These are phyloP conservation scores for Varanus salvator DNA, from an alignment of 2,113 vertebrate genomes.

Conservation along the genomic window DNA sequence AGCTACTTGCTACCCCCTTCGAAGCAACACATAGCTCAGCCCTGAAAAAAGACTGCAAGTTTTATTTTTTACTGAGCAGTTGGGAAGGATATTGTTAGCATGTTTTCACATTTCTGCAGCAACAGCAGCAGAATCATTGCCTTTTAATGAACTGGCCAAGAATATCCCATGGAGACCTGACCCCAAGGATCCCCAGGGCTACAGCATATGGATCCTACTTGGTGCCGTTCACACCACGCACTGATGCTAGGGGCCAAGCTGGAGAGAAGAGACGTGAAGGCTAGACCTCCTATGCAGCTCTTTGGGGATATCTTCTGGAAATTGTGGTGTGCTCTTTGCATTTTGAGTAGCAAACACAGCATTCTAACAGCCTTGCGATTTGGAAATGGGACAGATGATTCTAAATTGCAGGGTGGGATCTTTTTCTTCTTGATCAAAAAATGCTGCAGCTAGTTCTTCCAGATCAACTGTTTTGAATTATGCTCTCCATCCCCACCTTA, in stretches of 20 bases:
- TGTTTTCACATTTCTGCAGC: neutral
- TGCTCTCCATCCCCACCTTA: neutral
- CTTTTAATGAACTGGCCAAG: too few species aligned
- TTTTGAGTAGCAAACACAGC: neutral
- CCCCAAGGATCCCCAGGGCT: neutral
- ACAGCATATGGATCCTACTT: neutral
- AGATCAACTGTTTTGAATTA: constrained; percentile 1
- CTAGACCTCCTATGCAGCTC: neutral
- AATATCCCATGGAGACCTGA: neutral
- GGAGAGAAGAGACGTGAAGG: too few species aligned
- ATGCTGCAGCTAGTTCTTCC: neutral
- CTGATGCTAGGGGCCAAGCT: neutral
- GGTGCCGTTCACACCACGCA: neutral
- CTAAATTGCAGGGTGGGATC: neutral
- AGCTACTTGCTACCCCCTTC: too few species aligned
- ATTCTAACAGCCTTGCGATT: neutral
- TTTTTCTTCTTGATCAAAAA: constrained; percentile 3
- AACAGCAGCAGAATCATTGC: neutral
- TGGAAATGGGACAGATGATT: neutral
- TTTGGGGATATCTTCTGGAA: neutral
- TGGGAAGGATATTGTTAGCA: neutral
- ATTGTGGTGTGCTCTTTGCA: neutral
- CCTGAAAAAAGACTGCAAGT: neutral
- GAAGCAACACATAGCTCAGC: too few species aligned
- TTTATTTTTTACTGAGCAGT: neutral